Percentiles rank a stretch among this genome's conserved stretches.
These are phyloP conservation scores for Hylaeus volcanicus DNA, from an alignment of 1,140 invertebrate genomes.

Conservation along the genomic window DNA sequence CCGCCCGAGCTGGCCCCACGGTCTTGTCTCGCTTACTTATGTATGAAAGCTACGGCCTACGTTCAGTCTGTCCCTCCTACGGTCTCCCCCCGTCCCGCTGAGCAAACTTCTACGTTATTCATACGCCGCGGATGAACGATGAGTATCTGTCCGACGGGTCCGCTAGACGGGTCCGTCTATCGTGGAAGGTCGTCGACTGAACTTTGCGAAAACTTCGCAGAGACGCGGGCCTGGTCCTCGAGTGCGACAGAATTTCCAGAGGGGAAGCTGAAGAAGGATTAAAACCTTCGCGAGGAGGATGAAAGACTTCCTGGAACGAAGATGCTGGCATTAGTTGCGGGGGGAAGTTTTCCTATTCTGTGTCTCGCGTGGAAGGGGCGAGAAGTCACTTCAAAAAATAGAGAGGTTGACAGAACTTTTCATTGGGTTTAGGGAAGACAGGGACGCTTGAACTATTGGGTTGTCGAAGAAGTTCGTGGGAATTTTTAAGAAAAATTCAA, in stretches of 20 bases:
- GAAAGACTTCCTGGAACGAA: no score
- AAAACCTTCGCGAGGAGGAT: no score
- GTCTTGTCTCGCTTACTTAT: constrained; percentile 66
- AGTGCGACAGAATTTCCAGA: background rate
- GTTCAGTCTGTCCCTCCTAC: constrained; percentile 13
- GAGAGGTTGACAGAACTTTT: no score
- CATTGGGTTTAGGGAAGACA: no score
- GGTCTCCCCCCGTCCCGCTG: constrained; percentile 25
- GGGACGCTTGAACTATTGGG: no score
- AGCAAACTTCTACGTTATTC: constrained; percentile 71
- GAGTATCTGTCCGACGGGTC: constrained; percentile 65
- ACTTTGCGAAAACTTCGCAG: constrained; percentile 38
- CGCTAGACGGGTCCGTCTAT: background rate
- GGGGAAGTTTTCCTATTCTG: no score
- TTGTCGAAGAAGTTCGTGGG: no score
- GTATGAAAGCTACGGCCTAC: constrained; percentile 60
- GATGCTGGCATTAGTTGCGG: no score
- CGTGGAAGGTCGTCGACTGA: constrained; percentile 22
- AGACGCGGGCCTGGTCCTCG: background rate
- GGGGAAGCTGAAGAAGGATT: no score
- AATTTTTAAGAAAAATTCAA: no score
- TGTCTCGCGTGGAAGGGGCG: no score
- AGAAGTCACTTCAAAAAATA: no score
- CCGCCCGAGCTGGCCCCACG: constrained; percentile 29
- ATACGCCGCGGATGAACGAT: constrained; percentile 71